Conservation (phyloP, 1,140 invertebrate genomes). For the Fopius arisanus region DNA sequence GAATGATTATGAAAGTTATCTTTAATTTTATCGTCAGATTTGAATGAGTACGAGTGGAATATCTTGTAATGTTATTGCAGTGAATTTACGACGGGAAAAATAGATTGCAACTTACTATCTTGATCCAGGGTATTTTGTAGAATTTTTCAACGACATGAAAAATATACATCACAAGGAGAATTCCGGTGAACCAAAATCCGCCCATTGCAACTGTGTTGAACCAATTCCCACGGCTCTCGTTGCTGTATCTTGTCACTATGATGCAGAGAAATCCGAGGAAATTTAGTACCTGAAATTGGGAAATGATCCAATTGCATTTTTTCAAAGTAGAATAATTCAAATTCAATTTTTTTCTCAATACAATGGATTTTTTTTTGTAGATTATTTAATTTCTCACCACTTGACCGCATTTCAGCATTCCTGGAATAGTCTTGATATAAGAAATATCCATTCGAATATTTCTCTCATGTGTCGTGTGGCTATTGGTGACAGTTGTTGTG, state of each 20-base stretch:
- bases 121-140: constrained; percentile 86
- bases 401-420: constrained; percentile 80
- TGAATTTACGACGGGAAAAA: background rate
- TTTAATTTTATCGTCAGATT: too few species aligned
- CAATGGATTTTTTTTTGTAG: too few species aligned
- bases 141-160: constrained; percentile 88
- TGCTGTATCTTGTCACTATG: constrained; percentile 67
- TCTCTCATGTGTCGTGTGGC: constrained; percentile 73
- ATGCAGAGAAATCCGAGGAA: constrained; percentile 87
- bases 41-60: background rate
- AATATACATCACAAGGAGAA: constrained; percentile 81
- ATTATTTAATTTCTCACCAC: constrained; percentile 74
- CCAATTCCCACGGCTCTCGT: constrained; percentile 69
- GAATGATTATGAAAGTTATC: too few species aligned
- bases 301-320: too few species aligned
- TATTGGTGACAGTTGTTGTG: constrained; percentile 74
- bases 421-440: constrained; percentile 76
- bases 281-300: constrained; percentile 72
- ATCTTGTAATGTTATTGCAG: background rate
- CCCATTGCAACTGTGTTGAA: constrained; percentile 85
- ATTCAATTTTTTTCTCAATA: too few species aligned
- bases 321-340: too few species aligned
- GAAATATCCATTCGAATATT: constrained; percentile 76
- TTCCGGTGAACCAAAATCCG: constrained; percentile 85
- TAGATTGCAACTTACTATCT: constrained; percentile 72